Percentiles rank a stretch among this genome's conserved stretches.
phyloP scores from a whole-genome alignment of 2,113 vertebrate species.

The Lasiurus cinereus region DNA sequence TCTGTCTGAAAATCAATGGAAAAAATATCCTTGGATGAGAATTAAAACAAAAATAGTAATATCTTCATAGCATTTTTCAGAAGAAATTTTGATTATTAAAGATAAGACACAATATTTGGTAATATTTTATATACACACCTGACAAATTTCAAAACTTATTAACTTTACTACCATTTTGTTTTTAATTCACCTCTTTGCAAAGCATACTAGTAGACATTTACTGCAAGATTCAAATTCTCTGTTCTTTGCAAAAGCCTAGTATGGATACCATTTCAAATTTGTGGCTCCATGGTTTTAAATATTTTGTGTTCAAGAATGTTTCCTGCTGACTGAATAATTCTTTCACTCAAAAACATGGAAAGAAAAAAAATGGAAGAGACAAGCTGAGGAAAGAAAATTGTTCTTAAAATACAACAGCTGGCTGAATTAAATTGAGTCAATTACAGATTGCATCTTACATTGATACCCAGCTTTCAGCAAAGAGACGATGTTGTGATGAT shows the following conservation, averaged over 20 bases:
- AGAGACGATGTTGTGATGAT: constrained; percentile 60
- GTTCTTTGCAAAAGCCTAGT: constrained; percentile 19
- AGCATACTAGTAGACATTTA: background rate
- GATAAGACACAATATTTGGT: background rate
- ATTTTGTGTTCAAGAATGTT: constrained; percentile 72
- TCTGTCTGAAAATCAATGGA: too few species aligned
- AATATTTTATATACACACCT: constrained; percentile 31
- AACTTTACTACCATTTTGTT: constrained; percentile 40
- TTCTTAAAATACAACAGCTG: constrained; percentile 61
- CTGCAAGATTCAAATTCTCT: constrained; percentile 21
- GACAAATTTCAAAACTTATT: constrained; percentile 29
- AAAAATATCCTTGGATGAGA: too few species aligned
- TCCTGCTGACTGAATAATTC: constrained; percentile 52
- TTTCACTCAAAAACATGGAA: constrained; percentile 43
- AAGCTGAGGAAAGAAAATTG: constrained; percentile 45
- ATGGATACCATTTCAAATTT: constrained; percentile 47
- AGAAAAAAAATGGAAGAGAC: constrained; percentile 21
- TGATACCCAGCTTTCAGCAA: constrained; percentile 51
- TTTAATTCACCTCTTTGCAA: constrained; percentile 16
- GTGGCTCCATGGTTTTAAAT: constrained; percentile 58
- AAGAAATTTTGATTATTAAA: constrained; percentile 35
- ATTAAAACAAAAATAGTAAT: background rate
- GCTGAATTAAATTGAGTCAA: constrained; percentile 57
- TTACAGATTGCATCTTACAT: constrained; percentile 25
- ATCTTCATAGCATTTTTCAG: constrained; percentile 9